Percentiles rank a stretch among this genome's conserved stretches.
phyloP scores from a whole-genome alignment of 2,113 vertebrate species.

The Siphamia tubifer region DNA sequence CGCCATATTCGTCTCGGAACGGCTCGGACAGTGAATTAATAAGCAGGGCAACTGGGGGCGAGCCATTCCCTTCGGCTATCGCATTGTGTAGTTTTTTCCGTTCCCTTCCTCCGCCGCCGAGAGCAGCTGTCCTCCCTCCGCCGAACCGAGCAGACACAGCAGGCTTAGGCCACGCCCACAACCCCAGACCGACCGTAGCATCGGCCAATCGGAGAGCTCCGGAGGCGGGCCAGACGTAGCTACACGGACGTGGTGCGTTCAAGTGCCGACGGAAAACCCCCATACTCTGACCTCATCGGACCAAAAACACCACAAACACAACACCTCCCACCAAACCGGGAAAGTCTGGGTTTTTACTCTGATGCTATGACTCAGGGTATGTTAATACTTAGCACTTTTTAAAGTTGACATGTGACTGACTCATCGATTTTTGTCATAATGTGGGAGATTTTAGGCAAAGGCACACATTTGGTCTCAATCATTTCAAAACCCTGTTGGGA shows the following conservation, averaged over 20 bases:
- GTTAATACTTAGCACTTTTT: neutral
- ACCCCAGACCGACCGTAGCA: slow-evolving; percentile 39
- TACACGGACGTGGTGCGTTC: slow-evolving; percentile 43
- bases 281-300: neutral
- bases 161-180: slow-evolving; percentile 46
- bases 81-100: slow-evolving; percentile 43
- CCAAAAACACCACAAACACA: neutral
- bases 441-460: neutral
- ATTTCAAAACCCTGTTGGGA: no score
- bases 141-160: slow-evolving; percentile 40
- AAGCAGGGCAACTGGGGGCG: neutral
- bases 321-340: neutral
- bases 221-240: slow-evolving; percentile 16
- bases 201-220: slow-evolving; percentile 57
- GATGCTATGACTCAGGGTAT: neutral
- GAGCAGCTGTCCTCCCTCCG: slow-evolving; percentile 65
- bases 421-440: neutral
- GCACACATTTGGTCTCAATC: no score
- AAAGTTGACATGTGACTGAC: neutral
- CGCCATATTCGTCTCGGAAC: slow-evolving; percentile 53
- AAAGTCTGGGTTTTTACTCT: neutral
- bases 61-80: slow-evolving; percentile 38
- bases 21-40: slow-evolving; percentile 7
- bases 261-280: slow-evolving; percentile 18
- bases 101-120: slow-evolving; percentile 46